Percentiles rank a stretch among this genome's conserved stretches.
Conservation (phyloP, 37 sponge, comb jelly and placozoan species). For the Theonella swinhoei region DNA sequence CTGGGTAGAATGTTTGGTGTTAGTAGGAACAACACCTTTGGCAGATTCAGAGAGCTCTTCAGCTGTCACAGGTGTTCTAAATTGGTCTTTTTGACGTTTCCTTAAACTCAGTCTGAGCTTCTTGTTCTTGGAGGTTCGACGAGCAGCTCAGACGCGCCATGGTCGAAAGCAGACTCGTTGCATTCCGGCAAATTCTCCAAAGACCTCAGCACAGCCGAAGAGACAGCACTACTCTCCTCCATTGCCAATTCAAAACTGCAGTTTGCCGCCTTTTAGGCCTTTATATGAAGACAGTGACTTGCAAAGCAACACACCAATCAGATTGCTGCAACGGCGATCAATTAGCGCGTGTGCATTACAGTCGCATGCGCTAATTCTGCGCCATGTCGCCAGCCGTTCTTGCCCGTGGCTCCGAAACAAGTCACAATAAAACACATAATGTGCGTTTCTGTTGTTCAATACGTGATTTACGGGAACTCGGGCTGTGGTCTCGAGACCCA, state of each 20-base stretch:
- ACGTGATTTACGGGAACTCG: too few species aligned
- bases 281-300: background rate
- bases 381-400: too few species aligned
- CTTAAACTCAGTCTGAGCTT: too few species aligned
- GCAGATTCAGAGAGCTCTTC: background rate
- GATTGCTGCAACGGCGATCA: too few species aligned
- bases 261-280: background rate
- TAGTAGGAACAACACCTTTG: background rate
- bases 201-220: background rate
- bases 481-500: too few species aligned
- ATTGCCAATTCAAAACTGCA: background rate
- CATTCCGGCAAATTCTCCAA: background rate
- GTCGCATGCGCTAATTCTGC: too few species aligned
- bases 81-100: too few species aligned
- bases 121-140: background rate
- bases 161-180: background rate
- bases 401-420: too few species aligned
- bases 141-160: background rate
- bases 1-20: conserved; percentile 2
- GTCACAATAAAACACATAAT: too few species aligned
- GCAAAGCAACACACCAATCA: background rate
- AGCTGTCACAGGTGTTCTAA: too few species aligned
- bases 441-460: too few species aligned
- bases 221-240: background rate
- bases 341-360: too few species aligned